Percentiles rank a stretch among this genome's conserved stretches.
These are phyloP conservation scores for Rhinoderma darwinii DNA, from an alignment of 2,113 vertebrate species.

Conservation along the genomic window DNA sequence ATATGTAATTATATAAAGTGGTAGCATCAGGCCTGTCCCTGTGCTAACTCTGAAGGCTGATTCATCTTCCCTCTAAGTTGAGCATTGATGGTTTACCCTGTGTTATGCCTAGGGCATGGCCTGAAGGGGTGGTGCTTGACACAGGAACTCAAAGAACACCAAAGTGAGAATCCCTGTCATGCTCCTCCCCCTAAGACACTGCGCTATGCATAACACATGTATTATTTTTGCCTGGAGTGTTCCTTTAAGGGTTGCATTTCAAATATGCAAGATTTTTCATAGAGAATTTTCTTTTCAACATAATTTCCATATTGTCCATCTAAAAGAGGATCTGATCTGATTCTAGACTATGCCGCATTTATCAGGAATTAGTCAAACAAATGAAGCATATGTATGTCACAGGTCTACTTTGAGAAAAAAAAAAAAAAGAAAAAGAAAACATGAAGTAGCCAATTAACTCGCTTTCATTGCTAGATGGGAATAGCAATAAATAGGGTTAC, in stretches of 20 bases:
- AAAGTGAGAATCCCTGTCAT: not conserved
- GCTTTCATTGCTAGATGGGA: slow-evolving; percentile 11
- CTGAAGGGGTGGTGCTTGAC: not conserved
- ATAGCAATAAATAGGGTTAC: slow-evolving; percentile 26
- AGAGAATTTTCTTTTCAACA: not conserved
- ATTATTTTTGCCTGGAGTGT: not conserved
- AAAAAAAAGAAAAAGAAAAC: too few relatives aligned
- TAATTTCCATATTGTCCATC: not conserved
- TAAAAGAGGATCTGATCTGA: not conserved
- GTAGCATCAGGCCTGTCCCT: not conserved
- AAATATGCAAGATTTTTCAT: not conserved
- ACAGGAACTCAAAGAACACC: not conserved
- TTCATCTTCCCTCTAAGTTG: not conserved
- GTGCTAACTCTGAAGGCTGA: not conserved
- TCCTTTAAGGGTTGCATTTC: not conserved
- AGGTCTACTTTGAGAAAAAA: not conserved
- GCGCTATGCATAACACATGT: not conserved
- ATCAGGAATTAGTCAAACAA: not conserved
- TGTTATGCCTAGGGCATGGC: not conserved
- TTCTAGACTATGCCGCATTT: not conserved
- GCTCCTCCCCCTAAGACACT: not conserved
- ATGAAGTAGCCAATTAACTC: not conserved
- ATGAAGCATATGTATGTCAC: not conserved
- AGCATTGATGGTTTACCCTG: too few relatives aligned
- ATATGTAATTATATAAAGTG: not conserved